These are phyloP conservation scores for Choreutis nemorana DNA, from an alignment of 2,888 invertebrate species.

Conservation along the genomic window DNA sequence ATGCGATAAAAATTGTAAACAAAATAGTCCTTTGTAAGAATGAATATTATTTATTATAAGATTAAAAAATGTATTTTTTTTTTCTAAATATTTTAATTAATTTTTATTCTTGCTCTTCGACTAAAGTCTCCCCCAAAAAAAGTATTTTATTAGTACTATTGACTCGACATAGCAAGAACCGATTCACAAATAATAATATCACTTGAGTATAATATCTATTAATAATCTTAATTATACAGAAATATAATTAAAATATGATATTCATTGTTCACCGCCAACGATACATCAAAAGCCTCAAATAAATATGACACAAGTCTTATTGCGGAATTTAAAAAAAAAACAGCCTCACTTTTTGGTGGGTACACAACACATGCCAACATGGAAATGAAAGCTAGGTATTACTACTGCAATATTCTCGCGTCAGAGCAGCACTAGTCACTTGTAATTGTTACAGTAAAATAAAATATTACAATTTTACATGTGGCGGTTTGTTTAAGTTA, in stretches of 20 bases:
- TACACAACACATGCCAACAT: no score
- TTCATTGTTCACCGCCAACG: conserved; percentile 3
- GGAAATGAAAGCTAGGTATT: no score
- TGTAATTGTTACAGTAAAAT: no score
- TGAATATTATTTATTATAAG: background rate
- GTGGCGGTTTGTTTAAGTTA: no score
- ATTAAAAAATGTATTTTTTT: background rate
- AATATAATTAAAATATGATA: conserved; percentile 6
- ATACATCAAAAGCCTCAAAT: conserved; percentile 7
- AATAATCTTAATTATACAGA: conserved; percentile 3
- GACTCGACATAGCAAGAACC: conserved; percentile 25
- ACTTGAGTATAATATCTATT: conserved; percentile 7
- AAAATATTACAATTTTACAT: no score
- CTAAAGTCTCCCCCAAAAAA: conserved; percentile 10
- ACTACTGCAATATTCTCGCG: no score
- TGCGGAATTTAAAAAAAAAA: conserved; percentile 13
- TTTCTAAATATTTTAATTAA: background rate
- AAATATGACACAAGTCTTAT: conserved; percentile 16
- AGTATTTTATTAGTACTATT: conserved; percentile 22
- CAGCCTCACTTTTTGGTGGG: conserved; percentile 13
- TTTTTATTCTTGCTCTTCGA: conserved; percentile 5
- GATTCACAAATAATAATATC: conserved; percentile 11
- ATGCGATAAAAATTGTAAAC: background rate
- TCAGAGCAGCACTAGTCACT: no score
- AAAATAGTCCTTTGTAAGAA: background rate